Evolutionary conservation across 2,888 invertebrate species (phyloP).

Genomic region (Catocala sponsa): DNA sequence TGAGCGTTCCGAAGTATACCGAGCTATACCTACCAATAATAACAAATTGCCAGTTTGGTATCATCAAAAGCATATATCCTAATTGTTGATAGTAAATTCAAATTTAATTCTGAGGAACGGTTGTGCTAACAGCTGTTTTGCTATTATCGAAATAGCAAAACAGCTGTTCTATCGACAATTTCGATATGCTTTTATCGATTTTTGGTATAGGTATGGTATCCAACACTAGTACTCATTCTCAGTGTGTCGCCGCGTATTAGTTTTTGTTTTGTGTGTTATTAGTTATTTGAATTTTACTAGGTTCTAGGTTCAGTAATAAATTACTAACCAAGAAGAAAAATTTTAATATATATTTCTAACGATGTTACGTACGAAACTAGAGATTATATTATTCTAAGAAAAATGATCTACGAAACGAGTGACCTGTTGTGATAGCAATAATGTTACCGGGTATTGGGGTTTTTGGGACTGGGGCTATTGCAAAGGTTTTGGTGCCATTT

Average conservation of each 20-base stretch:
- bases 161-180: too few species aligned
- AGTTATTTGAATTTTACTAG: not conserved
- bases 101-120: too few species aligned
- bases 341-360: conserved; percentile 5
- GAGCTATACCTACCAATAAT: too few species aligned
- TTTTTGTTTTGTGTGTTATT: conserved; percentile 9
- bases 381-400: conserved; percentile 19
- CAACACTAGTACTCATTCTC: conserved; percentile 3
- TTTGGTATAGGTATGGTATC: not conserved
- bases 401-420: conserved; percentile 5
- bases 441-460: conserved; percentile 98
- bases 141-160: too few species aligned
- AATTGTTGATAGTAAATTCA: too few species aligned
- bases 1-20: too few species aligned
- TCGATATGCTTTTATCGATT: too few species aligned
- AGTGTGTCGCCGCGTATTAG: conserved; percentile 14
- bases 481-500: conserved; percentile 95
- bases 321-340: not conserved
- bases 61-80: too few species aligned
- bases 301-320: not conserved
- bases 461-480: conserved; percentile 96
- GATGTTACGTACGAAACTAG: conserved; percentile 31
- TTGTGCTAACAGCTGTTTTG: too few species aligned
- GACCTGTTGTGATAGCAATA: conserved; percentile 39
- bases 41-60: too few species aligned